Evolutionary conservation across 2,888 invertebrate species (phyloP).

Genomic region (Drosophila atripex): DNA sequence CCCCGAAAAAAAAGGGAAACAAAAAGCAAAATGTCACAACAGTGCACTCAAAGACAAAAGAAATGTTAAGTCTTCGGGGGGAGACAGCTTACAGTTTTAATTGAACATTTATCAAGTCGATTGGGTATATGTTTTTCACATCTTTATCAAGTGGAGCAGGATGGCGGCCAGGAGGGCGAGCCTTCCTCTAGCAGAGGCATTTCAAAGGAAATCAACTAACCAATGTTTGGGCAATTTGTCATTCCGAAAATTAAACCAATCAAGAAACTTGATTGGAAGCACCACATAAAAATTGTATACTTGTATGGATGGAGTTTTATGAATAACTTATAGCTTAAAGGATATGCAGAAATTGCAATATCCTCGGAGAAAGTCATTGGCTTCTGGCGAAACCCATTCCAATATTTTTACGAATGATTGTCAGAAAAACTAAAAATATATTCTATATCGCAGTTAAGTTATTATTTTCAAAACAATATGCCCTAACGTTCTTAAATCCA

Average conservation of each 20-base stretch:
- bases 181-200: neutral
- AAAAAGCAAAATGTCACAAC: conserved; percentile 40
- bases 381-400: too few relatives aligned
- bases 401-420: too few relatives aligned
- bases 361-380: too few relatives aligned
- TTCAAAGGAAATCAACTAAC: conserved; percentile 15
- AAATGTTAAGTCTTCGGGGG: conserved; percentile 36
- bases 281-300: too few relatives aligned
- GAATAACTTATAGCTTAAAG: too few relatives aligned
- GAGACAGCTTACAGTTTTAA: conserved; percentile 41
- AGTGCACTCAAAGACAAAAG: conserved; percentile 37
- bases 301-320: too few relatives aligned
- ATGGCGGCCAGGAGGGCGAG: neutral
- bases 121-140: conserved; percentile 31
- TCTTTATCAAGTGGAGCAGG: neutral
- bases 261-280: too few relatives aligned
- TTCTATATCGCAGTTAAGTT: too few relatives aligned
- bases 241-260: neutral
- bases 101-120: conserved; percentile 46
- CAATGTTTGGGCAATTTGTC: neutral
- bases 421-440: too few relatives aligned
- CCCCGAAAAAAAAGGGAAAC: conserved; percentile 29
- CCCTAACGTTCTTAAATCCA: too few relatives aligned
- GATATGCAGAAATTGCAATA: too few relatives aligned
- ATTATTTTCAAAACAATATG: too few relatives aligned